Percentiles rank a stretch among this genome's conserved stretches.
These are phyloP conservation scores for Agrilus biguttatus DNA, from an alignment of 2,888 invertebrate genomes.

Conservation along the genomic window DNA sequence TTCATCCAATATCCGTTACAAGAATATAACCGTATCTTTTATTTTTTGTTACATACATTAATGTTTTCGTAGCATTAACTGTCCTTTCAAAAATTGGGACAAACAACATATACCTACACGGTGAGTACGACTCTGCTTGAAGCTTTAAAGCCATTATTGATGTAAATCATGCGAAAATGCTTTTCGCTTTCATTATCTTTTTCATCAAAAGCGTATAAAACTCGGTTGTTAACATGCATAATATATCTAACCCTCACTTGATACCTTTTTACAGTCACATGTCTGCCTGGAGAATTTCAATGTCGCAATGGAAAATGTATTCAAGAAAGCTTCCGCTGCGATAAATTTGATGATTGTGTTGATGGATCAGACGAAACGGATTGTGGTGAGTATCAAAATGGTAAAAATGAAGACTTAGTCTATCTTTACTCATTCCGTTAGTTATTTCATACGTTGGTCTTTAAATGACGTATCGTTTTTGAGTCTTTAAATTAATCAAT, in stretches of 20 bases:
- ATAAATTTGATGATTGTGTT: conserved; percentile 37
- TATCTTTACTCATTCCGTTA: no score
- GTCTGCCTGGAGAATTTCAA: conserved; percentile 47
- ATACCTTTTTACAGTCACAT: conserved; percentile 34
- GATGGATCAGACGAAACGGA: conserved; percentile 44
- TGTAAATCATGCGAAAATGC: neutral
- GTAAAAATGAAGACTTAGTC: no score
- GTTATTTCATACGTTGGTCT: no score
- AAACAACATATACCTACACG: no score
- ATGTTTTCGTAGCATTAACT: no score
- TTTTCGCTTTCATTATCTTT: conserved; percentile 4
- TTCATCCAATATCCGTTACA: no score
- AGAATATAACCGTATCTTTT: no score
- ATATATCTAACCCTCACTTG: neutral
- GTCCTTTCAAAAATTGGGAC: no score
- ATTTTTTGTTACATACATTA: no score
- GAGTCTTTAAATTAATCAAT: no score
- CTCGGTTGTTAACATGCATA: no score
- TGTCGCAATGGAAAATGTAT: conserved; percentile 36
- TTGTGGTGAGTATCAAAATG: conserved; percentile 27
- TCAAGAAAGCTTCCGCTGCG: conserved; percentile 28
- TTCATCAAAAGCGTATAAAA: conserved; percentile 6
- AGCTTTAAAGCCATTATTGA: neutral
- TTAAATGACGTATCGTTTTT: no score
- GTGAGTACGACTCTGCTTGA: neutral